Conservation (phyloP, 2,797 vertebrate genomes). For the Acestrorhynchus altus region DNA sequence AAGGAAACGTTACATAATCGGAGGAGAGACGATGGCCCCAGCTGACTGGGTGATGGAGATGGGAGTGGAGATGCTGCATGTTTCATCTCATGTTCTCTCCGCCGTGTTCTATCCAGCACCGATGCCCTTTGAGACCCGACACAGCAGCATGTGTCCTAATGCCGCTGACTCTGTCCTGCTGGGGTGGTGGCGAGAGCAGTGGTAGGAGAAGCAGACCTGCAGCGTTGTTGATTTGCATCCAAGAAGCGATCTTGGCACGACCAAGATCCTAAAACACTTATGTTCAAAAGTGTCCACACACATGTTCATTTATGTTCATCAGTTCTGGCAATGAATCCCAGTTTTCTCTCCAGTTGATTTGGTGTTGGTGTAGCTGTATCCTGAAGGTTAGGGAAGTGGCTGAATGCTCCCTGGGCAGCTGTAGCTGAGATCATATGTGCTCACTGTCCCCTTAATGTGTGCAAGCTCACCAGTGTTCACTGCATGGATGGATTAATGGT, state of each 20-base stretch:
- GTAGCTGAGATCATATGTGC: background rate
- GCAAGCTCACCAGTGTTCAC: no score
- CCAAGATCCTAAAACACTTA: background rate
- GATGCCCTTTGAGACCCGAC: constrained; percentile 26
- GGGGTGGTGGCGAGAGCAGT: no score
- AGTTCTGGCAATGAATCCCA: no score
- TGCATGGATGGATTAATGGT: no score
- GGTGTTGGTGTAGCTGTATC: no score
- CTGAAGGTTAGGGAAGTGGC: no score
- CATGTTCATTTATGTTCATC: no score
- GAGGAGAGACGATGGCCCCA: constrained; percentile 77
- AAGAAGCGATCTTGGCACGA: background rate
- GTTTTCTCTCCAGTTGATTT: no score
- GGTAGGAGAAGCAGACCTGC: background rate
- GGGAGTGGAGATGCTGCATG: constrained; percentile 72
- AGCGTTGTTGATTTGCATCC: background rate
- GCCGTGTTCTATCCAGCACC: constrained; percentile 18
- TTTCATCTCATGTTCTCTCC: constrained; percentile 51
- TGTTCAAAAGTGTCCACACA: background rate
- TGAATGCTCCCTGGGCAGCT: no score
- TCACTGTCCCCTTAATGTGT: background rate
- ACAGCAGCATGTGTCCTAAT: constrained; percentile 18
- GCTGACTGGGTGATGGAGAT: constrained; percentile 77
- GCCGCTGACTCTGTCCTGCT: background rate
- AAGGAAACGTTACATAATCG: constrained; percentile 83